These are phyloP conservation scores for Sciurus carolinensis DNA, from an alignment of 2,797 vertebrate genomes.

Conservation along the genomic window DNA sequence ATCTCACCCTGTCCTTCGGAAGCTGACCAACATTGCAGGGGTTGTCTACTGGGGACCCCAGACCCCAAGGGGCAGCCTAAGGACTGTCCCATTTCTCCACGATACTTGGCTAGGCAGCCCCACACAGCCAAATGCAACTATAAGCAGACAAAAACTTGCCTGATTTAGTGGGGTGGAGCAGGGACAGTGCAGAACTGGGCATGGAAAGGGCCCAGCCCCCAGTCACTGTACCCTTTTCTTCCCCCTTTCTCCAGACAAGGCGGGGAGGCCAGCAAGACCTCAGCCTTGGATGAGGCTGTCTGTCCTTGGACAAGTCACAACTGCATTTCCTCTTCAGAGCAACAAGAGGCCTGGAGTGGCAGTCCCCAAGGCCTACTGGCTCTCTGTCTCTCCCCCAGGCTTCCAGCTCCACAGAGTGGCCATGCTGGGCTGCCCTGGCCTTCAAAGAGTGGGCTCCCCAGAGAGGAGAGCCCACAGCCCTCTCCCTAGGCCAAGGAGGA, in stretches of 20 bases:
- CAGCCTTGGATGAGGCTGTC: not conserved
- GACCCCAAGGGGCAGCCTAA: not conserved
- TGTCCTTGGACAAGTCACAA: not conserved
- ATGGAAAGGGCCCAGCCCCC: not conserved
- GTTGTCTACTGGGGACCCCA: fast-evolving
- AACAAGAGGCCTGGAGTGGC: not conserved
- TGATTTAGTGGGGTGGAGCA: too few species aligned
- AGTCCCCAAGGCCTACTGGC: not conserved
- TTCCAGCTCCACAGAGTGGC: not conserved
- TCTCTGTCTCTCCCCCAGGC: not conserved
- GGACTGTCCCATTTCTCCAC: too few species aligned
- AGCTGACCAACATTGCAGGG: fast-evolving
- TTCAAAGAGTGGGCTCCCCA: not conserved
- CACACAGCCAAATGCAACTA: not conserved
- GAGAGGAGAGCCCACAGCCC: not conserved
- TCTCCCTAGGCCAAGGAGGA: slow-evolving; percentile 8
- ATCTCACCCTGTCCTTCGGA: too few species aligned
- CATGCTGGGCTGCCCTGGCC: not conserved
- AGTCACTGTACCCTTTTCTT: fast-evolving
- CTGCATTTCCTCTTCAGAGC: not conserved
- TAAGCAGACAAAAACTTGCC: not conserved
- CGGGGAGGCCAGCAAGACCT: not conserved
- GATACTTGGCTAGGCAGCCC: too few species aligned
- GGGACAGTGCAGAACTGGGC: not conserved
- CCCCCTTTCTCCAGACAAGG: not conserved